Percentiles rank a stretch among this genome's conserved stretches.
phyloP scores from a whole-genome alignment of 2,888 invertebrate genomes.

The Cephus spinipes region DNA sequence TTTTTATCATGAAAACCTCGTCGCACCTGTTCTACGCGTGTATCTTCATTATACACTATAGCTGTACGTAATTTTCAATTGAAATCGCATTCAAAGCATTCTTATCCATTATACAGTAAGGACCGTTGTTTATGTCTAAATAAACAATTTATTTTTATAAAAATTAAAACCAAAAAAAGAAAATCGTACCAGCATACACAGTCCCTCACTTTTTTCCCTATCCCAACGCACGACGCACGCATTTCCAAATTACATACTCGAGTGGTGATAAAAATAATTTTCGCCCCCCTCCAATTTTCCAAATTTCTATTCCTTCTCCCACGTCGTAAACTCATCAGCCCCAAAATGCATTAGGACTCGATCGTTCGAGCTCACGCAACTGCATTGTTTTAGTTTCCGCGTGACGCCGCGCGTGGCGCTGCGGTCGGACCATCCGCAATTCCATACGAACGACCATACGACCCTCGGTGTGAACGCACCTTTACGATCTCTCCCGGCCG shows the following conservation, averaged over 20 bases:
- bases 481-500: slow-evolving; percentile 9
- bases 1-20: too few species aligned
- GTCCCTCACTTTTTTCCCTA: too few species aligned
- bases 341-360: background rate
- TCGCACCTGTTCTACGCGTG: too few species aligned
- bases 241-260: too few species aligned
- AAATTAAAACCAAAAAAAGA: background rate
- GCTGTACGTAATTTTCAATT: too few species aligned
- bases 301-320: too few species aligned
- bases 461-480: background rate
- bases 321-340: background rate
- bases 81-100: too few species aligned
- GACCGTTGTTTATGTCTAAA: slow-evolving; percentile 5
- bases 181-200: background rate
- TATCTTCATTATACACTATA: too few species aligned
- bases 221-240: too few species aligned
- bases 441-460: slow-evolving; percentile 31
- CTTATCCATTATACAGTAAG: too few species aligned
- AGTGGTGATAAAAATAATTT: too few species aligned
- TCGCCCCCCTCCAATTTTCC: too few species aligned
- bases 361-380: background rate
- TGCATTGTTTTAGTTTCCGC: background rate
- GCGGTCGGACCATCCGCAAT: slow-evolving; percentile 40
- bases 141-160: slow-evolving; percentile 2
- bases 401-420: slow-evolving; percentile 31